These are phyloP conservation scores for Cyphomyrus plagiostoma DNA, from an alignment of 2,113 vertebrate species.

Conservation along the genomic window DNA sequence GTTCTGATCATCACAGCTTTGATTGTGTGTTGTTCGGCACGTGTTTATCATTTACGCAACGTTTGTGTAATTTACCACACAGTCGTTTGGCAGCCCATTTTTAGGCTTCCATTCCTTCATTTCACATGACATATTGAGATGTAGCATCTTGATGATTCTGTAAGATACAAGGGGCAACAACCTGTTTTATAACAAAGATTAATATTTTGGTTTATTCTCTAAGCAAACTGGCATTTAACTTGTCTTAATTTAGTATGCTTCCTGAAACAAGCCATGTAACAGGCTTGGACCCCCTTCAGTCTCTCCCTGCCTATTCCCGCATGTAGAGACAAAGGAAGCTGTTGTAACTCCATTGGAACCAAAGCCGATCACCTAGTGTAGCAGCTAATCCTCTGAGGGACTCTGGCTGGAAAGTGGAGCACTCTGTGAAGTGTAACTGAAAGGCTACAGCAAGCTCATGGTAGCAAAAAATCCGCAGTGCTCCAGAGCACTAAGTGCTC, in stretches of 20 bases:
- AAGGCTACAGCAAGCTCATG: slow-evolving; percentile 29
- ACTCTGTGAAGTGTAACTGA: slow-evolving; percentile 42
- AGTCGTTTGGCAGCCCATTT: neutral
- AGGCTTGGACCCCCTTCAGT: neutral
- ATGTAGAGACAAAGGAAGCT: neutral
- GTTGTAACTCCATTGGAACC: slow-evolving; percentile 4
- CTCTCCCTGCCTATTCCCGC: neutral
- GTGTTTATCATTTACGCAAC: neutral
- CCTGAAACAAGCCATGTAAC: neutral
- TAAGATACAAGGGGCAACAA: neutral
- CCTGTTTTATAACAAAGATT: neutral
- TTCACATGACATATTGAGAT: neutral
- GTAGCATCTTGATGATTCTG: neutral
- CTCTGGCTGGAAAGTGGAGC: slow-evolving; percentile 30
- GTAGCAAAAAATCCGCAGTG: slow-evolving; percentile 2
- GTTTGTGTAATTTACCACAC: neutral
- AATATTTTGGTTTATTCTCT: neutral
- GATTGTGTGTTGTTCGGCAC: neutral
- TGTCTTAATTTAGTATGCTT: neutral
- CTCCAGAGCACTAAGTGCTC: neutral
- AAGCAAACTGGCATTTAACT: neutral
- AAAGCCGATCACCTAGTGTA: slow-evolving; percentile 37
- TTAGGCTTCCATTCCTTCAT: neutral
- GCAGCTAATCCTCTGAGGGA: slow-evolving; percentile 40
- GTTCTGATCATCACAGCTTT: neutral